Conservation (phyloP, 2,888 invertebrate genomes). For the Nudaria mundana region DNA sequence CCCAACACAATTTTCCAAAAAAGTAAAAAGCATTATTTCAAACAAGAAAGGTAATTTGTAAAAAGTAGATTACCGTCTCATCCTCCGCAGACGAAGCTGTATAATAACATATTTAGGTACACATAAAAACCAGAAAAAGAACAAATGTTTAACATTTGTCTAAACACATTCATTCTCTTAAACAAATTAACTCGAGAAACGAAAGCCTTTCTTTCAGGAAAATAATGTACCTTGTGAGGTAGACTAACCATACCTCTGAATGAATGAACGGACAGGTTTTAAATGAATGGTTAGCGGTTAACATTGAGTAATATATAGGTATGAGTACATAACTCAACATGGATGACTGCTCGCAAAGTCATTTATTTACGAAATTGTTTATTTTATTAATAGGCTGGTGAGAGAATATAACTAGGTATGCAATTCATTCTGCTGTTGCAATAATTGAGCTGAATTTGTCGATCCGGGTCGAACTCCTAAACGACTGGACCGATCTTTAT, state of each 20-base stretch:
- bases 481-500: too few species aligned
- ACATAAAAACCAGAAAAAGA: constrained; percentile 34
- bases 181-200: constrained; percentile 51
- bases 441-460: too few species aligned
- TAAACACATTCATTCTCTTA: constrained; percentile 55
- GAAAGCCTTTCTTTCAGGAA: constrained; percentile 26
- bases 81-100: constrained; percentile 20
- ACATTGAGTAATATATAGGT: constrained; percentile 57
- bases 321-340: constrained; percentile 46
- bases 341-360: constrained; percentile 38
- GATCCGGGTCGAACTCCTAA: too few species aligned
- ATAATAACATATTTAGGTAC: constrained; percentile 39
- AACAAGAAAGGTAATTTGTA: constrained; percentile 26
- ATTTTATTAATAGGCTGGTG: too few species aligned
- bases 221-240: constrained; percentile 31
- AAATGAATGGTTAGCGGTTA: constrained; percentile 53
- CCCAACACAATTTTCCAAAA: constrained; percentile 18
- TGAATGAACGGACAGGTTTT: constrained; percentile 55
- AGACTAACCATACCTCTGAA: constrained; percentile 51
- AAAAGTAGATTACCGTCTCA: constrained; percentile 31
- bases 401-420: too few species aligned
- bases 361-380: too few species aligned
- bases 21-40: too few species aligned
- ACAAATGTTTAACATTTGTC: constrained; percentile 45
- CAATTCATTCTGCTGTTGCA: too few species aligned